These are phyloP conservation scores for Phoxinus phoxinus DNA, from an alignment of 2,113 vertebrate genomes.

Conservation along the genomic window DNA sequence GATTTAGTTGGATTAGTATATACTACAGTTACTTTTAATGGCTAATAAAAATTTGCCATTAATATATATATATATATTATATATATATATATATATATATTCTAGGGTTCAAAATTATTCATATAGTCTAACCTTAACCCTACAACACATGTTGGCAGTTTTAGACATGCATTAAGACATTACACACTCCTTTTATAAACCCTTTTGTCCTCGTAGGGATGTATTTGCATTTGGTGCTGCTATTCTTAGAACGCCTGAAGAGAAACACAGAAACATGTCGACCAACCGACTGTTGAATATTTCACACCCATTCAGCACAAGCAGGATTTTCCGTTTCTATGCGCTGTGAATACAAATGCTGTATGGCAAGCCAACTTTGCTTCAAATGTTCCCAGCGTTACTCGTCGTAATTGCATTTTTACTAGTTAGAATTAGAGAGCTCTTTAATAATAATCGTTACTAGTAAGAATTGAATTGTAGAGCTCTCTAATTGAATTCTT, in stretches of 20 bases:
- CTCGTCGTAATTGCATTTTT: too few relatives aligned
- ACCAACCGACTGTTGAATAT: background rate
- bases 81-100: background rate
- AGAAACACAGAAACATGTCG: background rate
- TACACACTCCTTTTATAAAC: background rate
- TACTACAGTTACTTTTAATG: too few relatives aligned
- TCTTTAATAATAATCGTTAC: too few relatives aligned
- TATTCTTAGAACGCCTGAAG: constrained; percentile 2
- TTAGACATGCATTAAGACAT: constrained; percentile 4
- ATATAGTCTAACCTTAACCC: background rate
- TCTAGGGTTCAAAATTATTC: background rate
- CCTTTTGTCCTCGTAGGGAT: background rate
- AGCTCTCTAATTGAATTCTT: too few relatives aligned
- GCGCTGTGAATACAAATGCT: constrained; percentile 1
- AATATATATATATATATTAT: too few relatives aligned
- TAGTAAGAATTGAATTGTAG: too few relatives aligned
- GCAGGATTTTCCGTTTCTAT: background rate
- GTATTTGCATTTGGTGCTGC: constrained; percentile 3
- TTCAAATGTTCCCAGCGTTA: too few relatives aligned
- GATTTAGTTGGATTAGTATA: too few relatives aligned
- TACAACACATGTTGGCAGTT: background rate
- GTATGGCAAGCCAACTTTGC: too few relatives aligned
- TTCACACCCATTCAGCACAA: constrained; percentile 5
- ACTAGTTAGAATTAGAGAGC: too few relatives aligned
- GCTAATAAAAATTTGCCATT: too few relatives aligned